A percentile compares a stretch with the other conserved stretches of the same genome.
Conservation (phyloP, 2,113 vertebrate species). For the Passer montanus region DNA sequence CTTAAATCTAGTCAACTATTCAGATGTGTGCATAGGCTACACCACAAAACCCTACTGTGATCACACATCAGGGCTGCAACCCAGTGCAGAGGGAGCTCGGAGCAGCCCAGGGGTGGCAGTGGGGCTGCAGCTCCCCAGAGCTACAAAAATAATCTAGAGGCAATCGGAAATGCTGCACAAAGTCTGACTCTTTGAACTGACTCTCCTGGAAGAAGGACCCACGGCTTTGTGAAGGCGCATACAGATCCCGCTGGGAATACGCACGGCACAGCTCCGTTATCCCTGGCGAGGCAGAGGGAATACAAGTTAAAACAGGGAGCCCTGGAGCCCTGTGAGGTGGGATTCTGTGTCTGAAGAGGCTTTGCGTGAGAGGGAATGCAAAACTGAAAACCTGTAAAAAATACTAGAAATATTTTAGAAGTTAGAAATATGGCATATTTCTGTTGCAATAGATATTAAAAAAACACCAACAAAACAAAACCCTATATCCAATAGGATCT, state of each 20-base stretch:
- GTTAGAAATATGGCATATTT: slow-evolving; percentile 72
- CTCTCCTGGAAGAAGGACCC: background rate
- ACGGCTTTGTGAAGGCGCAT: background rate
- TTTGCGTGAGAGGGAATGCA: slow-evolving; percentile 52
- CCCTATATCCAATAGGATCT: slow-evolving; percentile 56
- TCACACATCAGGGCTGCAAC: background rate
- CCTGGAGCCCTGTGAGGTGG: background rate
- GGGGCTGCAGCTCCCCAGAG: background rate
- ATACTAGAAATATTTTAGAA: background rate
- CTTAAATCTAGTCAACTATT: slow-evolving; percentile 57
- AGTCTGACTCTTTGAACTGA: background rate
- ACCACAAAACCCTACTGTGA: slow-evolving; percentile 29
- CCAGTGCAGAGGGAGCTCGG: background rate
- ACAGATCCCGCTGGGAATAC: background rate
- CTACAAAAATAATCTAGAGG: background rate
- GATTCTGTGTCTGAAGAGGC: slow-evolving; percentile 11
- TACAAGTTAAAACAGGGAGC: background rate
- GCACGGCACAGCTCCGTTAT: background rate
- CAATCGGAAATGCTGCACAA: background rate
- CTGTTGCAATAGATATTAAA: slow-evolving; percentile 58
- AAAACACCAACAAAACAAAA: background rate
- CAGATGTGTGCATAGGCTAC: background rate
- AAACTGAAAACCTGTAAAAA: slow-evolving; percentile 67
- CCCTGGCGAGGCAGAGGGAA: background rate
- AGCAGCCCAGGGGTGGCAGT: background rate